These are phyloP conservation scores for Clavelina lepadiformis DNA, from an alignment of 23 tunicate species.

Conservation along the genomic window DNA sequence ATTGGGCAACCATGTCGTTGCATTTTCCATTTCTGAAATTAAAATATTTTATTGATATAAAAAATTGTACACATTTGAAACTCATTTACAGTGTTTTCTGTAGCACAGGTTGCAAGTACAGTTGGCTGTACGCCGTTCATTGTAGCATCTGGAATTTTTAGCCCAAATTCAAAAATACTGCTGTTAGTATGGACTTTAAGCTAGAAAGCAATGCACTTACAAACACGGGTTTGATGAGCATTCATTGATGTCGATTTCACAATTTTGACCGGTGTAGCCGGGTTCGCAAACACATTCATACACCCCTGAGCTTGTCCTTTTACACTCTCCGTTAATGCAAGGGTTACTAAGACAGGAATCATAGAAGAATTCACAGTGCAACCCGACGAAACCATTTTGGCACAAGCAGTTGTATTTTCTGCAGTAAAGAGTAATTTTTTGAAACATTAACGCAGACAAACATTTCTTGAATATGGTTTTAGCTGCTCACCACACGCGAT, in stretches of 20 bases:
- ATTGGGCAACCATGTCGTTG: conserved; percentile 33
- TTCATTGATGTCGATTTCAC: conserved; percentile 71
- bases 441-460: no score
- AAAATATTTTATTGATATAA: no score
- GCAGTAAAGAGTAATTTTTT: background rate
- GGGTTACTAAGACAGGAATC: conserved; percentile 41
- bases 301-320: conserved; percentile 1
- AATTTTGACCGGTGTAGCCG: conserved; percentile 60
- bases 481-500: no score
- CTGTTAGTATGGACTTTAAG: no score
- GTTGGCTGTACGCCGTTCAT: no score
- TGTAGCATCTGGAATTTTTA: no score
- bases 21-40: conserved; percentile 38
- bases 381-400: conserved; percentile 27
- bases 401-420: conserved; percentile 49
- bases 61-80: no score
- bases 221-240: conserved; percentile 51
- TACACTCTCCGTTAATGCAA: conserved; percentile 43
- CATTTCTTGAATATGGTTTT: no score
- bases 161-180: no score
- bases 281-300: conserved; percentile 32
- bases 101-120: no score
- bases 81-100: no score
- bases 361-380: conserved; percentile 28
- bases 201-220: no score